phyloP scores from a whole-genome alignment of 1,140 invertebrate species.

The Pseudobourletiella spinata region DNA sequence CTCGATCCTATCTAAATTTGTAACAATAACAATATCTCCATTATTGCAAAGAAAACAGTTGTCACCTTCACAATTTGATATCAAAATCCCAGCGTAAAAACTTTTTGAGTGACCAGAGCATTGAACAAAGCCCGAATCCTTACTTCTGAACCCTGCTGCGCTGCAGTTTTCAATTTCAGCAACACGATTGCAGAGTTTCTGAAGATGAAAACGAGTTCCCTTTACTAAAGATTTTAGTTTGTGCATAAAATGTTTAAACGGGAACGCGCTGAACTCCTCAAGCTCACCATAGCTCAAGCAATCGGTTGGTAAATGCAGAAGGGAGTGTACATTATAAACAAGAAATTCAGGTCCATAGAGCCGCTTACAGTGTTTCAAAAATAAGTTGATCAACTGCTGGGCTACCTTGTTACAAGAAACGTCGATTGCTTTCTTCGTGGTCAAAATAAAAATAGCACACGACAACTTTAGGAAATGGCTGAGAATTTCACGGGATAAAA shows the following conservation, averaged over 20 bases:
- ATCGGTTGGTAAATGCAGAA: slow-evolving; percentile 42
- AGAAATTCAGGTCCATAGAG: slow-evolving; percentile 12
- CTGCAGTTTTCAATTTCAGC: not conserved
- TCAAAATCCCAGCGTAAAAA: not conserved
- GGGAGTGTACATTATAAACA: slow-evolving; percentile 25
- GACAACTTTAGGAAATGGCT: slow-evolving; percentile 13
- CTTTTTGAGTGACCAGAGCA: not conserved
- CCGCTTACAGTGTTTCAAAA: not conserved
- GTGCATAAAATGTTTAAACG: slow-evolving; percentile 44
- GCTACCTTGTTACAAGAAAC: slow-evolving; percentile 5
- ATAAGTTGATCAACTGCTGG: slow-evolving; percentile 4
- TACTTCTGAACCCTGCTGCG: not conserved
- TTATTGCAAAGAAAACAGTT: not conserved
- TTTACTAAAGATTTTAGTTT: slow-evolving; percentile 32
- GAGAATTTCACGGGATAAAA: not conserved
- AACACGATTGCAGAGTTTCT: too few relatives aligned
- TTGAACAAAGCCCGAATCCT: not conserved
- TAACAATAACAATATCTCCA: not conserved
- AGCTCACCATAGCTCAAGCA: slow-evolving; percentile 40
- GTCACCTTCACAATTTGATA: not conserved
- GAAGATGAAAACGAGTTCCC: too few relatives aligned
- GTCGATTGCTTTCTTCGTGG: not conserved
- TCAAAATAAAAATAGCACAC: slow-evolving; percentile 9
- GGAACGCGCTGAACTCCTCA: slow-evolving; percentile 42
- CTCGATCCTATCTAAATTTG: too few relatives aligned